Evolutionary conservation across 2,888 invertebrate species (phyloP), one percentile per base, ranked within the genome.

Genomic region (Cheilosia vulpina): DNA sequence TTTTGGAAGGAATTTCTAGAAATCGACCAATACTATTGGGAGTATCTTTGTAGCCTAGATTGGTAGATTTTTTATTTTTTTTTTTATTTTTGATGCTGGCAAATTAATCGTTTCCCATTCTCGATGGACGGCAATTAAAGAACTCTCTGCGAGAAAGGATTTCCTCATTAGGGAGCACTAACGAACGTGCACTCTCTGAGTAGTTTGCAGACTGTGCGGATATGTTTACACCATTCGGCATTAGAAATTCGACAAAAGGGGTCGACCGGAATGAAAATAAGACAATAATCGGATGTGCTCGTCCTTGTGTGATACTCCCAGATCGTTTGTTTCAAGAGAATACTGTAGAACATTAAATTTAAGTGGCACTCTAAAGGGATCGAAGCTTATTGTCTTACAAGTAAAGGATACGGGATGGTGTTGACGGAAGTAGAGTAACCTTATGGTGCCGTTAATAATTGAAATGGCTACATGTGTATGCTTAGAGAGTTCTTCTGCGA

Each of bases 371-470:
- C 66, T 50, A 50, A 68, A 66, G 66, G 82, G 52, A 76, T 69
- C 52, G 47, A 17, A 68, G 53, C 60, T 58, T 77, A 77, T 53
- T 68, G 76, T 68, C 60, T 53, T 43, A 60, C 60, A 68, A 27
- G 66, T 17, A 43, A 55, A 34, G 34, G 53, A 47, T 60, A 2
- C 31, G 27, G 43, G 52, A 68, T 60, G 52, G 41, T 58, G 58
- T 50, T 52, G 27, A 19, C 60, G 58, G 76, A 58, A 53, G 43
- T 65, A 50, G 45, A 60, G 45, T 41, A 60, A 68, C 52, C 76
- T 68, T 68, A 76, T 76, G 50, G 57, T 15, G 41, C 57, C 75
- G 27, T 75, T 65, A 75, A 75, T 75, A 76, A 76, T 68, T 68
- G 52, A 58, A 76, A 47, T 47, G 15, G 34, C 27, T 65, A 41